These are phyloP conservation scores for Alces alces DNA, from an alignment of 2,113 vertebrate species.

Conservation along the genomic window DNA sequence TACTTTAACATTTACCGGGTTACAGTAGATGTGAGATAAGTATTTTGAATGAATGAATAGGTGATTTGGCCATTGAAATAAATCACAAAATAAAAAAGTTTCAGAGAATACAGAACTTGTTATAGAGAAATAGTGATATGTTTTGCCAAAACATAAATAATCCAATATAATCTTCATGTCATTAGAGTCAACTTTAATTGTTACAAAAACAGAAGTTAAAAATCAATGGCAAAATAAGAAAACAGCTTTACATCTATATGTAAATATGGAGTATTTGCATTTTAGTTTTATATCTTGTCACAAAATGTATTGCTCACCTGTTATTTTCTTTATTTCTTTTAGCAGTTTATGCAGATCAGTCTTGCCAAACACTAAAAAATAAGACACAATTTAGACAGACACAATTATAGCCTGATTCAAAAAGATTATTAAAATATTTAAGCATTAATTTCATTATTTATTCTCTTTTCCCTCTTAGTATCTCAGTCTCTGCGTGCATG, in stretches of 20 bases:
- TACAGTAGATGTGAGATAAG: not conserved
- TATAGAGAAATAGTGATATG: not conserved
- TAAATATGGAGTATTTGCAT: not conserved
- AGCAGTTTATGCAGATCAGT: not conserved
- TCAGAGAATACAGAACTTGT: not conserved
- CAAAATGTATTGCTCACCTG: conserved; percentile 16
- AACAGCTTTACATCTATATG: not conserved
- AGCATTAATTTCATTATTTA: not conserved
- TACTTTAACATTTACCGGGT: not conserved
- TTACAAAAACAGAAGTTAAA: not conserved
- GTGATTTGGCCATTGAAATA: not conserved
- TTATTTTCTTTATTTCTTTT: conserved; percentile 4
- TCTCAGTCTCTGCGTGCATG: not conserved
- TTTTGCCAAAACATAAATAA: conserved; percentile 15
- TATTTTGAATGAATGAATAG: not conserved
- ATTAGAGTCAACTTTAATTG: not conserved
- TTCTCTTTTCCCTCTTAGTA: not conserved
- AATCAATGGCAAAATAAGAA: not conserved
- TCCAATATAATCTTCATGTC: not conserved
- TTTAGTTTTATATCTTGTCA: not conserved
- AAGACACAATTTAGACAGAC: not conserved
- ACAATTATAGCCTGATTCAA: not conserved
- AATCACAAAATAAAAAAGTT: not conserved
- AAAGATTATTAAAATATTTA: not conserved
- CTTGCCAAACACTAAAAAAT: conserved; percentile 35